These are phyloP conservation scores for Vireo altiloquus DNA, from an alignment of 2,113 vertebrate species.

Conservation along the genomic window DNA sequence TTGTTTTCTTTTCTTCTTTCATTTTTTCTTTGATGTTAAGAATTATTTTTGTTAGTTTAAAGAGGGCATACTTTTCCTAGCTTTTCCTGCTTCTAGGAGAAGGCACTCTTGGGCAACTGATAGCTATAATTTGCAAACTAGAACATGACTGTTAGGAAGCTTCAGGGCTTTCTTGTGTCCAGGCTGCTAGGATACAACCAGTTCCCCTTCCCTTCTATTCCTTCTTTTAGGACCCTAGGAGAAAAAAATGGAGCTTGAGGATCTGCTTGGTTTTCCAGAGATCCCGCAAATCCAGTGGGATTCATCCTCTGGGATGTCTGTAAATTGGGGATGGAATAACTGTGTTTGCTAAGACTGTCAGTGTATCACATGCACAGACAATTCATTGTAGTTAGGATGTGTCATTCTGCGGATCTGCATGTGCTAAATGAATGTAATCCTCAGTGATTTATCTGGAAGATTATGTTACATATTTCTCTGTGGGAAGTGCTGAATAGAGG, in stretches of 20 bases:
- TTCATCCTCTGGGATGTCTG: not conserved
- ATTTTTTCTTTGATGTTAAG: not conserved
- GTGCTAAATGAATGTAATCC: not conserved
- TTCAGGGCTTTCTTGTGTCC: not conserved
- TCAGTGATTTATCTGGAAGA: not conserved
- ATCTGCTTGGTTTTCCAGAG: not conserved
- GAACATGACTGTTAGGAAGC: not conserved
- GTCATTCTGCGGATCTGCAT: not conserved
- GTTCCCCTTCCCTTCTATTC: not conserved
- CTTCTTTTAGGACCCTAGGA: not conserved
- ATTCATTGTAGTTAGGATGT: not conserved
- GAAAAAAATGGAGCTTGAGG: not conserved
- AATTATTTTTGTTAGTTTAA: not conserved
- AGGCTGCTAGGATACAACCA: not conserved
- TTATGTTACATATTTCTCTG: not conserved
- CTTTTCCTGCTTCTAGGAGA: not conserved
- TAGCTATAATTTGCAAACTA: not conserved
- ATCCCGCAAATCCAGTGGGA: not conserved
- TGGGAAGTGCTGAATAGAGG: not conserved
- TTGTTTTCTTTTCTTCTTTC: not conserved
- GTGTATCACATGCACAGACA: not conserved
- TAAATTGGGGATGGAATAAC: not conserved
- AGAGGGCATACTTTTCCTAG: not conserved
- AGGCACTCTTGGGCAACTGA: not conserved
- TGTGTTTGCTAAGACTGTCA: not conserved